Evolutionary conservation across 2,888 invertebrate genomes (phyloP), one percentile per base, ranked within the genome.

Genomic region (Drosophila suboccidentalis): DNA sequence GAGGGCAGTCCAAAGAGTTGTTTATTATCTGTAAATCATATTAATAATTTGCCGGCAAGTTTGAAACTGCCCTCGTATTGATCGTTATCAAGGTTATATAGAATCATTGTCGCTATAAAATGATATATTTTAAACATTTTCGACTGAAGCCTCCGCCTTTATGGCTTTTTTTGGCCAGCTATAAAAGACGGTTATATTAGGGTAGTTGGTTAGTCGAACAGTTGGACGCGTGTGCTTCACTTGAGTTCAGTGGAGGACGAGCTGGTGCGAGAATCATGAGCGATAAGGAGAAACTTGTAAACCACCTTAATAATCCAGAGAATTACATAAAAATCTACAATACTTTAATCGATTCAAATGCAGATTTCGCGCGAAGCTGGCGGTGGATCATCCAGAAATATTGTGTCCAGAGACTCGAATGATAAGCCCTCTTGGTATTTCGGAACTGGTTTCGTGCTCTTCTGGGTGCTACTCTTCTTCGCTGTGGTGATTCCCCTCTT

Each of bases 401-500:
- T 15, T 0, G 4, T 11, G 10, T 10, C 5, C 22, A 53, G 9
- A 13, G 17, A 34, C 13, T 11, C 11, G 13, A 41, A 6, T 11
- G 9, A 13, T 0, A 65, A 49, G 2, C 50, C 78, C 4, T 71
- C 84, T 8, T 91, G 89, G 88, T 89, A 81, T 43, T 83, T 78
- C 29, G 89, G 83, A 10, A 82, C 80, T 9, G 75, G 75, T 11
- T 91, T 86, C 55, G 44, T 89, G 0, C 49, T 89, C 11, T 77
- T 90, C 54, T 92, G 91, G 91, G 29, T 79, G 3, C 76, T 71
- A 1, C 61, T 92, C 2, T 87, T 91, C 44, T 89, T 84, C n/a
- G 89, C 87, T 4, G 78, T 90, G 0, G 86, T 89, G 0, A 60
- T 87, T 15, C 88, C 86, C 0, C 54, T 85, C 2, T 87, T 87